phyloP scores from a whole-genome alignment of 2,888 invertebrate genomes.

The Nephrotoma flavescens region DNA sequence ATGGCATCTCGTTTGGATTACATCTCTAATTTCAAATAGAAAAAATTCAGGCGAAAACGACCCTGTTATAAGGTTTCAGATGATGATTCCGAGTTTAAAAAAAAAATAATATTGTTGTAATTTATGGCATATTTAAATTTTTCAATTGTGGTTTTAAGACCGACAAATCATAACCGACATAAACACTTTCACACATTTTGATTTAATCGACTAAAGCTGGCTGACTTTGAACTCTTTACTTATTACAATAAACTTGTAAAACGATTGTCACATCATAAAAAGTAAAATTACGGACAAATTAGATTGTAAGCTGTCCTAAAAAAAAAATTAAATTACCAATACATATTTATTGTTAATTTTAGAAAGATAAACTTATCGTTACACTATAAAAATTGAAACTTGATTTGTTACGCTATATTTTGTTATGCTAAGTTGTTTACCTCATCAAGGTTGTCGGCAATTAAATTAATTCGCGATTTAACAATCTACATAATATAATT shows the following conservation, averaged over 20 bases:
- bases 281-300: not conserved
- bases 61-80: no score
- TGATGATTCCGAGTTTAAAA: no score
- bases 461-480: not conserved
- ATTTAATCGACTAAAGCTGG: not conserved
- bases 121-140: no score
- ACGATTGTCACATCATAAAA: not conserved
- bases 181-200: no score
- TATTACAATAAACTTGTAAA: not conserved
- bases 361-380: not conserved
- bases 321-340: not conserved
- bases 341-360: not conserved
- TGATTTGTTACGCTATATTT: not conserved
- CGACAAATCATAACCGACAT: no score
- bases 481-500: not conserved
- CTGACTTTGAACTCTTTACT: not conserved
- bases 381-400: not conserved
- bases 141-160: no score
- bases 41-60: no score
- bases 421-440: not conserved
- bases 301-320: not conserved
- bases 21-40: no score
- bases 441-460: not conserved
- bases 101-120: no score
- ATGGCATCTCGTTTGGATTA: no score